These are phyloP conservation scores for Chloebia gouldiae DNA, from an alignment of 2,113 vertebrate genomes.

Conservation along the genomic window DNA sequence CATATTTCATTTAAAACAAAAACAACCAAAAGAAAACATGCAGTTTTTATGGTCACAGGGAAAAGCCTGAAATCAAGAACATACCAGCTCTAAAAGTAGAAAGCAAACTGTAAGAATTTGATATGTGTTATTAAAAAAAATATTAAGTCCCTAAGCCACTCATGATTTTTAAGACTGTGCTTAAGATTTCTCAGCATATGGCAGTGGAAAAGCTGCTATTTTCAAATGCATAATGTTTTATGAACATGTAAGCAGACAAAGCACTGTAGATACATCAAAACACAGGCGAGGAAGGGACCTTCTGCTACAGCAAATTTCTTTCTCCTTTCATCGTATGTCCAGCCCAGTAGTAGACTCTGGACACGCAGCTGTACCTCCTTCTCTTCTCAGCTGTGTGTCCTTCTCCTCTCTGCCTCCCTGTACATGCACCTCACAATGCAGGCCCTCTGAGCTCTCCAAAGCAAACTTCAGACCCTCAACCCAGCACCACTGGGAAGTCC, in stretches of 20 bases:
- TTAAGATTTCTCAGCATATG: constrained; percentile 64
- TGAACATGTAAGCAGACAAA: constrained; percentile 53
- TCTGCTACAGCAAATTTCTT: constrained; percentile 27
- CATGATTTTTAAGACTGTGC: constrained; percentile 35
- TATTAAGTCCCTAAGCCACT: constrained; percentile 40
- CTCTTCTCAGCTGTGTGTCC: background rate
- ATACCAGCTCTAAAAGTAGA: constrained; percentile 37
- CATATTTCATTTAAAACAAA: constrained; percentile 44
- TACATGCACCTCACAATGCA: background rate
- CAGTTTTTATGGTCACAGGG: constrained; percentile 1
- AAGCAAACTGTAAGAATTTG: constrained; percentile 48
- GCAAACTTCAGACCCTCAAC: background rate
- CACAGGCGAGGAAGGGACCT: constrained; percentile 44
- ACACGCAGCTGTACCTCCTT: background rate
- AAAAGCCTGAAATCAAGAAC: constrained; percentile 54
- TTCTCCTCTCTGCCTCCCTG: background rate
- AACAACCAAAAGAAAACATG: constrained; percentile 15
- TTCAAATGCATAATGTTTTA: constrained; percentile 62
- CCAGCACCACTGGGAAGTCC: accelerated
- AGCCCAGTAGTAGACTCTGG: background rate
- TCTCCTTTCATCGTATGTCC: background rate
- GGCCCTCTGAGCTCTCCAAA: background rate
- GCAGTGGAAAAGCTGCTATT: constrained; percentile 56
- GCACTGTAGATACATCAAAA: constrained; percentile 41
- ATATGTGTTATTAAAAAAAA: constrained; percentile 41